These are phyloP conservation scores for Bradypodion pumilum DNA, from an alignment of 2,797 vertebrate genomes.

Conservation along the genomic window DNA sequence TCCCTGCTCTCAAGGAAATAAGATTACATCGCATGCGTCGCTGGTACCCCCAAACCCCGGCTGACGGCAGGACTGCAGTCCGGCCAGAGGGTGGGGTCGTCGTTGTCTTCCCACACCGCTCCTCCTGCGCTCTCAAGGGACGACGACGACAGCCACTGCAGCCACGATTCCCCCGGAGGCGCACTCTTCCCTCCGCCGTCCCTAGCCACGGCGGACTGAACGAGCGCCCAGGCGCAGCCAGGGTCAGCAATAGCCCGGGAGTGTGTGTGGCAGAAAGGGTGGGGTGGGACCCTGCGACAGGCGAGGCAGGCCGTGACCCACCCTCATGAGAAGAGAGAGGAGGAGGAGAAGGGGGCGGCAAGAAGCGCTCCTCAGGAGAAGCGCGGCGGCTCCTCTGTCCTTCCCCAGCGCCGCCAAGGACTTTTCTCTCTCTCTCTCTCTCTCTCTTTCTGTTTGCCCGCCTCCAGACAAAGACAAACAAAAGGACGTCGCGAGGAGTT, in stretches of 20 bases:
- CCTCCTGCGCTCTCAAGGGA: neutral
- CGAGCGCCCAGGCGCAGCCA: neutral
- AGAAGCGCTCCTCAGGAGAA: too few relatives aligned
- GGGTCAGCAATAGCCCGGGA: neutral
- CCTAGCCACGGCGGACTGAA: neutral
- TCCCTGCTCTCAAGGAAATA: too few relatives aligned
- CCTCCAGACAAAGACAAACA: slow-evolving; percentile 35
- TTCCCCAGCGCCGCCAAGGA: neutral
- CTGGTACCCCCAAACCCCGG: slow-evolving; percentile 49
- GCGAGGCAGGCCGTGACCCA: neutral
- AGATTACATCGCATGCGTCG: slow-evolving; percentile 18
- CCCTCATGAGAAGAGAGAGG: neutral
- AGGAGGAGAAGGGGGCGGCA: too few relatives aligned
- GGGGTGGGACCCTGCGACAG: neutral
- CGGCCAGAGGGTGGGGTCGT: slow-evolving; percentile 12
- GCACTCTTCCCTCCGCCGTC: neutral
- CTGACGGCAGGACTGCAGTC: slow-evolving; percentile 30
- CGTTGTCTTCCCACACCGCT: slow-evolving; percentile 6
- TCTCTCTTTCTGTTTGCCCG: neutral
- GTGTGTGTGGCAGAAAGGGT: neutral
- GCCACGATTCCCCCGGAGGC: neutral
- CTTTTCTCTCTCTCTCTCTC: too few relatives aligned
- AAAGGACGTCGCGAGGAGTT: slow-evolving; percentile 44
- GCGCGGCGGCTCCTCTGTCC: neutral
- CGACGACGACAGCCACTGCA: neutral